These are phyloP conservation scores for Hypocryptadius cinnamomeus DNA, from an alignment of 2,113 vertebrate species.

Conservation along the genomic window DNA sequence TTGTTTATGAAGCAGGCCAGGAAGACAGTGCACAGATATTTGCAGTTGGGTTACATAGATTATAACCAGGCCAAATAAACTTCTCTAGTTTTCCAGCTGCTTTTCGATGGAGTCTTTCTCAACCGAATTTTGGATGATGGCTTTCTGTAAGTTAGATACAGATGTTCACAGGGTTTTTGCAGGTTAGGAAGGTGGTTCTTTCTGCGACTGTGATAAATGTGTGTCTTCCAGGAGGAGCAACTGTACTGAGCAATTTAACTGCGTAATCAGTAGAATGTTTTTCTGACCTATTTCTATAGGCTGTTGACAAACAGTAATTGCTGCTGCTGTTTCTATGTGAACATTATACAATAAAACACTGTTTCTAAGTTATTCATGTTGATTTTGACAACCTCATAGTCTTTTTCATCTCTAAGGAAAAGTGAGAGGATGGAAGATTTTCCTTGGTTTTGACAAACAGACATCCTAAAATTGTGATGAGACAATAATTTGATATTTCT, in stretches of 20 bases:
- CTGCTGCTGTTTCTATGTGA: neutral
- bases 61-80: neutral
- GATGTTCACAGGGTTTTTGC: neutral
- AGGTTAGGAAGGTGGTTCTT: neutral
- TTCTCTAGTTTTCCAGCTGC: neutral
- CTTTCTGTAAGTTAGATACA: neutral
- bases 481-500: neutral
- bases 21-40: neutral
- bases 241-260: neutral
- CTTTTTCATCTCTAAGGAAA: neutral
- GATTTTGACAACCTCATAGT: neutral
- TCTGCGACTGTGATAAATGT: accelerated
- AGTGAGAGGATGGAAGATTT: neutral
- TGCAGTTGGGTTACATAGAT: neutral
- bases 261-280: neutral
- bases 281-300: neutral
- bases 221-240: neutral
- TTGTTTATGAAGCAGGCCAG: neutral
- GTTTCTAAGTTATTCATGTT: neutral
- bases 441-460: neutral
- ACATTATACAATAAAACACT: neutral
- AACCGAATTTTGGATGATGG: neutral
- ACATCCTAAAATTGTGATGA: neutral
- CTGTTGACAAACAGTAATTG: neutral
- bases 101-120: neutral